Conservation (phyloP, 2,888 invertebrate genomes). For the Lepidocyrtinus sp. region DNA sequence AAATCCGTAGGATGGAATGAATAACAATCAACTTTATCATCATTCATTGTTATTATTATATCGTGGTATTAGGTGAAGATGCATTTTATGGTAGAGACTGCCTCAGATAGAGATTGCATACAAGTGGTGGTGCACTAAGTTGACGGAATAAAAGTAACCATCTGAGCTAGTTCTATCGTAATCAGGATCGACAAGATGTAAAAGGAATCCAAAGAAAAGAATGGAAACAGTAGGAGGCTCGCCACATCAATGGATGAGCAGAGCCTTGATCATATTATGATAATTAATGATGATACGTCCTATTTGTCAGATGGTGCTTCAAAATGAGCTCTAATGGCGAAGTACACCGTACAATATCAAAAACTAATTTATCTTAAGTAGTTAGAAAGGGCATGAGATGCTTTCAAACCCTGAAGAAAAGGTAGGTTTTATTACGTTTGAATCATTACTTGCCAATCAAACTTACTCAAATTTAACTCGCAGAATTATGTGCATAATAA, state of each 20-base stretch:
- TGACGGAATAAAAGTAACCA: no score
- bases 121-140: no score
- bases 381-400: background rate
- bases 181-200: background rate
- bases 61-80: slow-evolving; percentile 1
- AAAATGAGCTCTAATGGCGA: background rate
- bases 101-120: no score
- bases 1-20: slow-evolving; percentile 45
- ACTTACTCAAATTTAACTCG: background rate
- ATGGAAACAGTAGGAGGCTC: slow-evolving; percentile 55
- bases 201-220: background rate
- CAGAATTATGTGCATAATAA: background rate
- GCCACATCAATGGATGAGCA: slow-evolving; percentile 44
- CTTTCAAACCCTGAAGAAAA: background rate
- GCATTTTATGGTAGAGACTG: background rate
- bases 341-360: background rate
- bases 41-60: slow-evolving; percentile 4
- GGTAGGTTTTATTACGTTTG: background rate
- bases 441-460: background rate
- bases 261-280: slow-evolving; percentile 56
- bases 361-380: slow-evolving; percentile 15
- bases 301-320: slow-evolving; percentile 48
- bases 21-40: slow-evolving; percentile 16
- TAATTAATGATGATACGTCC: slow-evolving; percentile 59
- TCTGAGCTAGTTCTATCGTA: background rate